Base-by-base conservation (phyloP, 2,113 vertebrate genomes). In the Bubo scandiacus region DNA sequence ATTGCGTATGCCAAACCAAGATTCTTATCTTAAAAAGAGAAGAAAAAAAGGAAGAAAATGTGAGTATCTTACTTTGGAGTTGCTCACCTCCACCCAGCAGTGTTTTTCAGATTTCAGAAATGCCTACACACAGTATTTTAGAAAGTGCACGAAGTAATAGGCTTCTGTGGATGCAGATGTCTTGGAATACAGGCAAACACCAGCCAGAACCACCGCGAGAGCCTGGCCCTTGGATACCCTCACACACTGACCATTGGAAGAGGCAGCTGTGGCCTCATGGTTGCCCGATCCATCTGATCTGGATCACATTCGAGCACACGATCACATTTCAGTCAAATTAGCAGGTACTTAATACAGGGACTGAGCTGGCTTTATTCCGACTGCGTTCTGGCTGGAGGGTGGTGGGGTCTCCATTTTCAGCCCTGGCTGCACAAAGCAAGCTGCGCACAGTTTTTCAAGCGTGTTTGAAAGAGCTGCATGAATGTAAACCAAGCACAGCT, bases 401-500 rank as follows among this genome's bases (percentile, higher is more conserved):
- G 40, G 4, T 2, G 6, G 36, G 11, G 1, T 3, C 11, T 14
- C 20, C 2, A 2, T 9, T 42, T 49, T 30, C 51, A 43, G 25
- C 59, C 32, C 52, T 42, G 27, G 32, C 52, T 4, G 11, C 58
- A 21, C 51, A 6, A 65, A 40, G 16, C 30, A 18, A 26, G 32
- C 17, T 5, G 2, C 6, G 0, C 12, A 2, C 32, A 17, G 13
- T 11, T 81, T 58, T 66, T 51, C 20, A 18, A 6, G 25, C 1
- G 3, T 7, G 8, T 19, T 59, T 20, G 45, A 18, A 71, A 67
- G 27, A 45, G 43, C 26, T 43, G 36, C 1, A 1, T 11, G 21
- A 25, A 49, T 5, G 21, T 6, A 11, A 30, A 32, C 16, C 0
- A 1, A 15, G 54, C 6, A 0, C 3, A 32, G 52, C 26, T 34